phyloP scores from a whole-genome alignment of 1,140 invertebrate species.

The Zaprionus vittiger region DNA sequence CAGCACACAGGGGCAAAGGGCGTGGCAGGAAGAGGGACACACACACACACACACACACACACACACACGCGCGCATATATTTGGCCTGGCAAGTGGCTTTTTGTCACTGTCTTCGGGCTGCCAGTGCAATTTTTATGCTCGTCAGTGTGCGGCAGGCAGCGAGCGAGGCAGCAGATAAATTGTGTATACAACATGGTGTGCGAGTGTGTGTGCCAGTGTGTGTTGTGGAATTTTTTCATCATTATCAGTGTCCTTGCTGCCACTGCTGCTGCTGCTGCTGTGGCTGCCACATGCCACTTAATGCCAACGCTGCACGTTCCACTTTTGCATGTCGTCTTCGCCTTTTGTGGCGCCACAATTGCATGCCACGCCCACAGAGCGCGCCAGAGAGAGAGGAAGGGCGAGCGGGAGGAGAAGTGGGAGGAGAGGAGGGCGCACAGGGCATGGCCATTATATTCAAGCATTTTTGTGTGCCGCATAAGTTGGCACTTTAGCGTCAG shows the following conservation, averaged over 20 bases:
- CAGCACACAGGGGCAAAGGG: conserved; percentile 25
- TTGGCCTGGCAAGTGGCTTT: conserved; percentile 69
- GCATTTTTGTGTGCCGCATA: conserved; percentile 74
- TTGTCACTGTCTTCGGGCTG: conserved; percentile 76
- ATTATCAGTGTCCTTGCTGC: conserved; percentile 78
- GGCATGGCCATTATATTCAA: conserved; percentile 74
- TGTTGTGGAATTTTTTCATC: conserved; percentile 74
- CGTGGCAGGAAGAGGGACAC: neutral
- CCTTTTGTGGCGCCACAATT: conserved; percentile 68
- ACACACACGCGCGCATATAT: conserved; percentile 12
- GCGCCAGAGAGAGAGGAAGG: neutral
- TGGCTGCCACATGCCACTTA: conserved; percentile 78
- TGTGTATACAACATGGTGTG: conserved; percentile 52
- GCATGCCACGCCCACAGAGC: conserved; percentile 48
- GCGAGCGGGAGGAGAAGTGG: too few species aligned
- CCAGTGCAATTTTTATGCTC: conserved; percentile 76
- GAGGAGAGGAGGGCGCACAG: conserved; percentile 1
- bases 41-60: conserved; percentile 3
- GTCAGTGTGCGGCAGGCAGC: conserved; percentile 19
- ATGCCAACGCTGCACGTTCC: conserved; percentile 78
- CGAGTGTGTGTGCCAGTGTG: conserved; percentile 43
- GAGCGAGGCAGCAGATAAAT: conserved; percentile 31
- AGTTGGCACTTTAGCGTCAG: conserved; percentile 79
- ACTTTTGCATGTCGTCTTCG: conserved; percentile 67
- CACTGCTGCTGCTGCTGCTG: conserved; percentile 4